Evolutionary conservation across 2,888 invertebrate species (phyloP), one percentile per base, ranked within the genome.

Genomic region (Amphimallon solstitiale): DNA sequence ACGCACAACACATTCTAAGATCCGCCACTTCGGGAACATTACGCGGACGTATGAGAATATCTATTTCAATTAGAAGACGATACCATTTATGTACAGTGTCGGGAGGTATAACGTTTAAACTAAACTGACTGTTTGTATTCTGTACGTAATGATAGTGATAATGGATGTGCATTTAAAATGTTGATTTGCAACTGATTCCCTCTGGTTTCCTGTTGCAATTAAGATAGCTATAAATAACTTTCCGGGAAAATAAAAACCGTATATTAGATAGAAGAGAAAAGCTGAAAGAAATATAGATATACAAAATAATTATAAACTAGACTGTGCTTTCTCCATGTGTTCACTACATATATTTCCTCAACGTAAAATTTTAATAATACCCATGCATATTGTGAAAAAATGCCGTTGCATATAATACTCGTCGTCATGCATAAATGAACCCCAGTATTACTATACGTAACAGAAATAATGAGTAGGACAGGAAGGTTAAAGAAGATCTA

Each of bases 11-110:
- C 34, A 34, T 14, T 34, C 49, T 34, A 34, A 29, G 51, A 29
- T 35, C 51, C 21, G 7, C 51, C 51, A 51, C 51, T 29, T 29
- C 10, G 9, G n/a, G 9, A 51, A 12, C 9, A 29, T 14, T 14
- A 51, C 15, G 15, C 14, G 34, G 12, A 35, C 35, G 23, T 35
- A 34, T 15, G 29, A 35, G 35, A 51, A 51, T 51, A 6, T 51
- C 51, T 35, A 34, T 35, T 51, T 51, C 35, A 29, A 35, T 34
- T 51, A 35, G 51, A 29, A 51, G 51, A 34, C 51, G 51, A 34
- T 29, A 29, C 35, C 35, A 15, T 35, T 51, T 51, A 51, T 14
- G 51, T 51, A 34, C 34, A 51, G 29, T 29, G 15, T 29, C 35
- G 51, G 29, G 51, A 34, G 34, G 51, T 15, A 34, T 51, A 14